Evolutionary conservation across 2,888 invertebrate species (phyloP), one percentile per base, ranked within the genome.

Genomic region (Microchrysa polita): DNA sequence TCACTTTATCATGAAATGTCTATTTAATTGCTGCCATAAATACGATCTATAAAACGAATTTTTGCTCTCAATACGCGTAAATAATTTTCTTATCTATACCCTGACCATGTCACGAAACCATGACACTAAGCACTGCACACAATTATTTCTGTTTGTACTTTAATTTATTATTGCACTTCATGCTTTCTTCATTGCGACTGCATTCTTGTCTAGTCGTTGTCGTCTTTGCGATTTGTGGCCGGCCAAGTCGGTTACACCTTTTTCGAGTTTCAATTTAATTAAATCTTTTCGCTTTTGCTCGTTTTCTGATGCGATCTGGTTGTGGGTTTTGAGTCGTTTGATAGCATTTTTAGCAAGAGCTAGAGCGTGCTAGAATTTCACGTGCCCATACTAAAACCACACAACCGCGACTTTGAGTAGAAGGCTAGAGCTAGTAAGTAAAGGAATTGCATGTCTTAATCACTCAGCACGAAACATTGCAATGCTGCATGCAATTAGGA

Each of bases 391-490:
- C 42, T n/a, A n/a, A n/a, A n/a, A n/a, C n/a, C n/a, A n/a, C n/a
- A 34, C 27, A 34, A 34, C 27, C 4, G n/a, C n/a, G 27, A 34
- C 27, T 34, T 2, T 48, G 48, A 2, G 16, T 10, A 2, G 16
- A 48, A 12, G 2, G 55, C 55, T n/a, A 22, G 52, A 53, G 42
- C 61, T 16, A 14, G 9, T 10, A 18, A 18, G 18, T n/a, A 16
- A 12, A 18, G 5, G 40, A 63, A 63, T 63, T 42, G 61, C 61
- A 63, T 63, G 61, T 63, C 61, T 63, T 40, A 63, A 63, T 63
- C 61, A 63, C 34, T 7, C 61, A 40, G 61, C 61, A 63, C 42
- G 61, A n/a, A 63, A 40, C 40, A 18, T 63, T 63, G 61, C 61
- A 42, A 12, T 40, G 40, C 22, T 63, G 40, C 61, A 63, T 63